Evolutionary conservation across 2,888 invertebrate genomes (phyloP).

Genomic region (Sicus ferrugineus): DNA sequence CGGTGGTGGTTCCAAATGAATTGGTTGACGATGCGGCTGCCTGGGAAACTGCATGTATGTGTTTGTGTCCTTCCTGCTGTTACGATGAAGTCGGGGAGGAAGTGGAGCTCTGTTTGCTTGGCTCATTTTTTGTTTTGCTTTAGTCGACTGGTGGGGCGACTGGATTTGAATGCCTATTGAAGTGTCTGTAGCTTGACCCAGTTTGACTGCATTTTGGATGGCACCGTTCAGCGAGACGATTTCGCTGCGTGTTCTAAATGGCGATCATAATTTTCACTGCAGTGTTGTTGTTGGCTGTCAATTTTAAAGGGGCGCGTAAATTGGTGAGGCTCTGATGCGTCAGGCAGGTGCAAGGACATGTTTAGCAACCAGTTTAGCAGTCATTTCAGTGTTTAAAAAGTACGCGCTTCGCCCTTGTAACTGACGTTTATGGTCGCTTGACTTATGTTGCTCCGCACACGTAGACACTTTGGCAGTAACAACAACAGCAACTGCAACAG

Average conservation of each 20-base stretch:
- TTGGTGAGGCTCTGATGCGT: background rate
- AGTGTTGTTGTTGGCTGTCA: background rate
- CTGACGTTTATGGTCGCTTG: conserved; percentile 8
- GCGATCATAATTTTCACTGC: background rate
- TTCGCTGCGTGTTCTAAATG: conserved; percentile 12
- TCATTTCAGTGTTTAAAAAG: background rate
- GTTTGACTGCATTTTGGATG: conserved; percentile 26
- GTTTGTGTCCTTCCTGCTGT: background rate
- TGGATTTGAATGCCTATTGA: conserved; percentile 18
- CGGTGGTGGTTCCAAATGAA: background rate
- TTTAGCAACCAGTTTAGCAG: conserved; percentile 3
- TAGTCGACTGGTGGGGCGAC: background rate
- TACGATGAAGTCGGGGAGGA: background rate
- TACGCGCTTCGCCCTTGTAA: conserved; percentile 10
- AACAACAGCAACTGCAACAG: conserved; percentile 1
- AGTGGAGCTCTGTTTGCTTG: background rate
- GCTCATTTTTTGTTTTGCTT: conserved; percentile 1
- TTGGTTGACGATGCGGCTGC: background rate
- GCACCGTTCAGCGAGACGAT: background rate
- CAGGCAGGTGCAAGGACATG: conserved; percentile 29
- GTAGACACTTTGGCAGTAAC: conserved; percentile 25
- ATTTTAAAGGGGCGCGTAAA: background rate
- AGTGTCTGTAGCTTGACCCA: conserved; percentile 27
- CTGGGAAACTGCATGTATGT: background rate
- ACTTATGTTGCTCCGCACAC: conserved; percentile 19